Conservation (phyloP, 2,797 vertebrate species). For the Corythornis leucogaster region DNA sequence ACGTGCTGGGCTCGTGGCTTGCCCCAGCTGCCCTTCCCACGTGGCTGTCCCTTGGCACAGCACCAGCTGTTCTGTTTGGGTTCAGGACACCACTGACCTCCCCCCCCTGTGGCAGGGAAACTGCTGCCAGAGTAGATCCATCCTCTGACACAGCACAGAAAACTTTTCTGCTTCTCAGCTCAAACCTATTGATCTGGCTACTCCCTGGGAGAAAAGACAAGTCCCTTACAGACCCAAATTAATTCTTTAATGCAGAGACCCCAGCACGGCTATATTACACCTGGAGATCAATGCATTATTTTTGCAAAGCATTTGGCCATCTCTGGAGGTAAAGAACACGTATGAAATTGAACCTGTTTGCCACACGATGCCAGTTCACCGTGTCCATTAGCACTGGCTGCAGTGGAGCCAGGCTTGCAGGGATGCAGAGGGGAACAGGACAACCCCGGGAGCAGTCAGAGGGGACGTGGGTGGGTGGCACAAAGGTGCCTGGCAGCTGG, state of each 20-base stretch:
- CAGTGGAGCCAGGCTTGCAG: background rate
- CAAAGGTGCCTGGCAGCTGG: background rate
- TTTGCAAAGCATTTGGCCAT: background rate
- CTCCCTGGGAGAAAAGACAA: background rate
- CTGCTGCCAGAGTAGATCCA: background rate
- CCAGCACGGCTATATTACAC: background rate
- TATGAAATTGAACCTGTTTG: background rate
- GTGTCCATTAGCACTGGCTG: background rate
- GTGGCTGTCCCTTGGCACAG: background rate
- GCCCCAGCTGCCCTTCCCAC: background rate
- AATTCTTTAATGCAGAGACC: background rate
- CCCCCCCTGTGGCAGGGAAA: background rate
- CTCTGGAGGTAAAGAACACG: background rate
- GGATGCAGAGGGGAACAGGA: background rate
- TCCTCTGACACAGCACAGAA: background rate
- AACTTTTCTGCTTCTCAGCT: background rate
- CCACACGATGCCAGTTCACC: background rate
- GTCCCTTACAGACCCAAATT: background rate
- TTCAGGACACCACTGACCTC: background rate
- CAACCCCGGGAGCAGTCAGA: fast-evolving
- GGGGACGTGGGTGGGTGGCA: background rate
- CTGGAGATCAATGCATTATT: background rate
- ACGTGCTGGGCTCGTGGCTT: background rate
- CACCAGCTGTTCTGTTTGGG: background rate
- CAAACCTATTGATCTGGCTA: background rate